Base-by-base conservation (phyloP, 2,113 vertebrate genomes). In the Orthonyx spaldingii region DNA sequence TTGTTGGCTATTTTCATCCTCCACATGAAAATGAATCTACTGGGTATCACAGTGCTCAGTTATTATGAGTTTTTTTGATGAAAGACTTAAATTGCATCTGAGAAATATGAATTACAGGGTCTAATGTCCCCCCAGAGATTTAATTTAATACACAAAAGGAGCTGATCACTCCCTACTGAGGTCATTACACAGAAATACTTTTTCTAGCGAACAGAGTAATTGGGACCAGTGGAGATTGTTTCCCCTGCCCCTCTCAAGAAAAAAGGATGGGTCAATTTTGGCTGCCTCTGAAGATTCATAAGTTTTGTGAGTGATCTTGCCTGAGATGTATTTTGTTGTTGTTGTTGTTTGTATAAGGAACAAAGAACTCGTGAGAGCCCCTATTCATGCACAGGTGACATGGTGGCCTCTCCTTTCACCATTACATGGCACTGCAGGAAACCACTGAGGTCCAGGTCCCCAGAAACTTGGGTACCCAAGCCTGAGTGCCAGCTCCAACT, bases 101-200 rank as follows among this genome's bases (percentile, higher is more conserved):
- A 96, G 85, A 97, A 95, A 86, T 74, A 87, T 0, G 7, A 94
- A 97, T 95, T 96, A 94, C 81, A 93, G 61, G 80, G 64, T 72
- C 61, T 95, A 94, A 95, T 94, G 89, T 91, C 42, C 28, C 93
- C 75, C 92, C 22, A 16, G 86, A 84, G 77, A 85, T 91, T 91
- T 89, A 91, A 89, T 92, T 82, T 78, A 94, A 84, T 91, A 64
- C 94, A 96, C 94, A 82, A 91, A 96, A 96, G 95, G 84, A 96
- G 89, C 44, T 4, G 12, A 84, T 95, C 52, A 19, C 89, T 96
- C 96, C 84, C 87, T 86, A 47, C 90, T 86, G 84, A 68, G 79
- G 79, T 76, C 84, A 93, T 91, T 94, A 79, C 44, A 86, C 1
- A 0, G 44, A 71, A 85, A 68, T 39, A 93, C 82, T 91, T 94